Evolutionary conservation across 2,888 invertebrate species (phyloP), one percentile per base, ranked within the genome.

Genomic region (Drosophila conformis): DNA sequence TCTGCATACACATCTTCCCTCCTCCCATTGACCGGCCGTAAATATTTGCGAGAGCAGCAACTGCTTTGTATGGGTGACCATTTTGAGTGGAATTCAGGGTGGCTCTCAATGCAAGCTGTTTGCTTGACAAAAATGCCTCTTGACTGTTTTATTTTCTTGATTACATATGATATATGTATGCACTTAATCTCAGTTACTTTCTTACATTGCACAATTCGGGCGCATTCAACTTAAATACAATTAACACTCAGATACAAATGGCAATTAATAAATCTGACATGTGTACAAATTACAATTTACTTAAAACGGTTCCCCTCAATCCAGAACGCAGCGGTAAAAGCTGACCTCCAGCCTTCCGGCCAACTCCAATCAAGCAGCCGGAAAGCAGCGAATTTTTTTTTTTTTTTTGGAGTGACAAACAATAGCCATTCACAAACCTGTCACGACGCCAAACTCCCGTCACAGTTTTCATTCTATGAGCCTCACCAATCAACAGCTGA

Each of bases 361-460:
- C 40, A 53, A 57, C 64, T 72, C 40, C 52, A 36, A 29, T 11
- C 69, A 46, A 18, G 42, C 64, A 72, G 73, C 59, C 66, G 76
- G 62, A 67, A 73, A 73, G 60, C 56, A 38, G 52, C 60, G 38
- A 10, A 38, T 59, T 25, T 15, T 21, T 29, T 29, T 29, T 2
- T 2, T 21, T 53, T 15, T 25, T 40, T 29, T 36, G 27, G 40
- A 72, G 4, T 72, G 64, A 57, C 48, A 56, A 67, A 56, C 80
- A 64, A 53, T 42, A 76, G 56, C 51, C 54, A 68, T 65, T 72
- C 68, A 67, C 78, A 77, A 77, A 78, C 78, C 53, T 76, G 78
- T 80, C 78, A 80, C 81, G 78, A 80, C 61, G 38, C 46, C 48
- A 29, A 52, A 35, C 52, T 57, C 31, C 59, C 46, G 38, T 57